phyloP scores from a whole-genome alignment of 2,888 invertebrate species.

The Girardia tigrina region DNA sequence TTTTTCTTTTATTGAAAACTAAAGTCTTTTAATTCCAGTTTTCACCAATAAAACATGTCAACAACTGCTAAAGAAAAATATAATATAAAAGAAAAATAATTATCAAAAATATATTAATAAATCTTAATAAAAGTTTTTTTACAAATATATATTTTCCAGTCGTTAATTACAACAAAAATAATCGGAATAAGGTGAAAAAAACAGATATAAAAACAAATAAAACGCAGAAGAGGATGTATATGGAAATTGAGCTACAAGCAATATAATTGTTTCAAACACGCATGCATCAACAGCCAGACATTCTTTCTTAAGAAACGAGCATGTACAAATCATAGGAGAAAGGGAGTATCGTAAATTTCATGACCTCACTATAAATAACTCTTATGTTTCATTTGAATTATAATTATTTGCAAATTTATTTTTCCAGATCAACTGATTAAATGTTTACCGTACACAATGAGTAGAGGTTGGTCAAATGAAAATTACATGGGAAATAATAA shows the following conservation, averaged over 20 bases:
- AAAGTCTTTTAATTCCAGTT: too few relatives aligned
- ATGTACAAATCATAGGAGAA: not conserved
- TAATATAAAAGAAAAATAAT: too few relatives aligned
- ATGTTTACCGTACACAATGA: not conserved
- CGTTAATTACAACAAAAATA: too few relatives aligned
- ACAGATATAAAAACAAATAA: too few relatives aligned
- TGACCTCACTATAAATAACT: not conserved
- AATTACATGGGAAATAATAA: not conserved
- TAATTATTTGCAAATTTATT: not conserved
- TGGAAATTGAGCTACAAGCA: not conserved
- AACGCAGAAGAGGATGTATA: too few relatives aligned
- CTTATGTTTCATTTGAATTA: not conserved
- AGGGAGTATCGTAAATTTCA: conserved; percentile 11
- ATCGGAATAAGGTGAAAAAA: too few relatives aligned
- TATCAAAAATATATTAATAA: too few relatives aligned
- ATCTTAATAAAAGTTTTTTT: too few relatives aligned
- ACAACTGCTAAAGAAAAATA: too few relatives aligned
- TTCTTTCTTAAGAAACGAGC: not conserved
- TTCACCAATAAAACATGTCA: too few relatives aligned
- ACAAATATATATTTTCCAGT: too few relatives aligned
- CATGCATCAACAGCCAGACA: not conserved
- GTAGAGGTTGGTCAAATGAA: not conserved
- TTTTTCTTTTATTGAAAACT: too few relatives aligned
- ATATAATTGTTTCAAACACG: conserved; percentile 11
- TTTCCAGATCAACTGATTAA: not conserved